A percentile compares a stretch with the other conserved stretches of the same genome.
Evolutionary conservation across 1,140 invertebrate genomes (phyloP).

Genomic region (Physella acuta): DNA sequence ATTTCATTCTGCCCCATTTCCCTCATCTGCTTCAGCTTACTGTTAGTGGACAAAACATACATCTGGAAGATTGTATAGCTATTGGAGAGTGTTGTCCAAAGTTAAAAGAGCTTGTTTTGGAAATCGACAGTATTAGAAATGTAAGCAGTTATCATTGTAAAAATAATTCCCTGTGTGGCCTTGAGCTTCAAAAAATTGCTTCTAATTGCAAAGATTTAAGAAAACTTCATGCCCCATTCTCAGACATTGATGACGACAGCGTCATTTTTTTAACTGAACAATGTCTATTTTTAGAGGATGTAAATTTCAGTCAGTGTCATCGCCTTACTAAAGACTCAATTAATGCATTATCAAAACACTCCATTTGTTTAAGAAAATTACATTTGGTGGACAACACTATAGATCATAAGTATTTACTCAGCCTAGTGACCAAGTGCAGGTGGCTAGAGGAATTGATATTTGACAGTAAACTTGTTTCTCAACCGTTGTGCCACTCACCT

Average conservation of each 20-base stretch:
- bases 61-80: conserved; percentile 14
- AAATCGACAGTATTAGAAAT: neutral
- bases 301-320: conserved; percentile 21
- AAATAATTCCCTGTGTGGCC: conserved; percentile 20
- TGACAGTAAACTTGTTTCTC: conserved; percentile 8
- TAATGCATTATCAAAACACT: conserved; percentile 11
- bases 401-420: conserved; percentile 1
- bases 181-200: conserved; percentile 14
- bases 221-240: conserved; percentile 22
- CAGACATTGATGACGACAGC: conserved; percentile 23
- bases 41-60: conserved; percentile 19
- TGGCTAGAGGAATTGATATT: conserved; percentile 17
- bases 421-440: conserved; percentile 8
- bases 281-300: conserved; percentile 19
- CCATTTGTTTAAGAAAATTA: conserved; percentile 2
- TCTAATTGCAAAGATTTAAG: conserved; percentile 8
- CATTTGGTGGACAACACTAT: neutral
- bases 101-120: conserved; percentile 11
- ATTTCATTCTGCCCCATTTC: conserved; percentile 20
- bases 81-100: conserved; percentile 16
- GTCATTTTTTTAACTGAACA: conserved; percentile 12
- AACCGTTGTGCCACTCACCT: neutral
- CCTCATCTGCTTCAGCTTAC: neutral
- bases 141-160: neutral
- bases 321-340: conserved; percentile 9